Percentiles rank a stretch among this genome's conserved stretches.
Conservation (phyloP, 2,888 invertebrate species). For the Uloborus plumipes region DNA sequence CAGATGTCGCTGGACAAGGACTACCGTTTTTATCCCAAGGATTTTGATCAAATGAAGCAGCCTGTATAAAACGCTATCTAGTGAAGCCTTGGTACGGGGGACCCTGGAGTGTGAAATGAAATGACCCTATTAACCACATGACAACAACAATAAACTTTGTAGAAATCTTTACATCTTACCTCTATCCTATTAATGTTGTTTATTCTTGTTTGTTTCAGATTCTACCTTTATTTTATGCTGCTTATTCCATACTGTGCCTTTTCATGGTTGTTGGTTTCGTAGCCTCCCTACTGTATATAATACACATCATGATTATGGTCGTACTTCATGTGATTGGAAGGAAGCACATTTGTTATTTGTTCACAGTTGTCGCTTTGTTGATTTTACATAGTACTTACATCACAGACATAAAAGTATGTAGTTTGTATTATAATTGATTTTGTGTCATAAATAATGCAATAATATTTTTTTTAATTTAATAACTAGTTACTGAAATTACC, state of each 20-base stretch:
- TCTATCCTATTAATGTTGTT: no score
- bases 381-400: constrained; percentile 22
- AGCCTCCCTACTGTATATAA: constrained; percentile 74
- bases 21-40: no score
- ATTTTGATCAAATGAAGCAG: no score
- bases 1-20: no score
- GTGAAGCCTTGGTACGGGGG: no score
- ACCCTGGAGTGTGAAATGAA: no score
- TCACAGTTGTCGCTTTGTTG: constrained; percentile 24
- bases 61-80: no score
- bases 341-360: constrained; percentile 20
- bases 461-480: neutral
- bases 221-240: constrained; percentile 34
- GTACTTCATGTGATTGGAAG: neutral
- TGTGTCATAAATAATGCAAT: neutral
- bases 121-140: no score
- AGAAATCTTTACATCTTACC: no score
- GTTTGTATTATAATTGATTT: no score
- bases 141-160: no score
- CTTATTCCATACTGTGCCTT: constrained; percentile 71
- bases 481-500: neutral
- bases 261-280: constrained; percentile 73
- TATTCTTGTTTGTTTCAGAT: neutral
- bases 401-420: constrained; percentile 21
- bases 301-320: constrained; percentile 5